These are phyloP conservation scores for Danio choprae DNA, from an alignment of 2,797 vertebrate genomes.

Conservation along the genomic window DNA sequence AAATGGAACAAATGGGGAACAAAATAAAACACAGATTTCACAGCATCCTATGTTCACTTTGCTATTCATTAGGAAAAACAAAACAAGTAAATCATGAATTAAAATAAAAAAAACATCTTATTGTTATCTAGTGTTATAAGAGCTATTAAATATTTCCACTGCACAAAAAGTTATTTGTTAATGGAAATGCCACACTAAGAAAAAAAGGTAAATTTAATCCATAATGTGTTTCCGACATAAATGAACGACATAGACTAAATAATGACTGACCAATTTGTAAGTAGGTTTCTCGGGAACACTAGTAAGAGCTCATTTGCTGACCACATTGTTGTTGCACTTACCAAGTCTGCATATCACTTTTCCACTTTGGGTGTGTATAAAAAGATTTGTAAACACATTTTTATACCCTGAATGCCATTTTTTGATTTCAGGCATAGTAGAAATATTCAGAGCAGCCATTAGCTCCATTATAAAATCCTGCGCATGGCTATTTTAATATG, in stretches of 20 bases:
- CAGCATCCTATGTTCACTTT: no score
- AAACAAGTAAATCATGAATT: no score
- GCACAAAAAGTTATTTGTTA: no score
- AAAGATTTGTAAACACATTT: neutral
- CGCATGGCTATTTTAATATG: slow-evolving; percentile 47
- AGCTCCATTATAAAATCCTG: slow-evolving; percentile 31
- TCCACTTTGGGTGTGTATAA: neutral
- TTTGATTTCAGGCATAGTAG: slow-evolving; percentile 11
- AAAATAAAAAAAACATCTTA: no score
- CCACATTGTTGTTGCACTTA: neutral
- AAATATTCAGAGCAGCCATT: slow-evolving; percentile 27
- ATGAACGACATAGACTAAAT: neutral
- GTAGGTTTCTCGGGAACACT: neutral
- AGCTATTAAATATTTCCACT: no score
- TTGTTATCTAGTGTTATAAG: no score
- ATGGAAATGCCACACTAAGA: no score
- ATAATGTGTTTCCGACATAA: neutral
- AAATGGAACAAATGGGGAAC: no score
- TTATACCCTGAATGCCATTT: neutral
- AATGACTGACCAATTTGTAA: neutral
- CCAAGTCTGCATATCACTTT: neutral
- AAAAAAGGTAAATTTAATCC: neutral
- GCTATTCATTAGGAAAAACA: no score
- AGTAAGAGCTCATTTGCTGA: neutral
- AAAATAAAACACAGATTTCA: no score